These are phyloP conservation scores for Amblyornis subalaris DNA, from an alignment of 2,113 vertebrate species.

Conservation along the genomic window DNA sequence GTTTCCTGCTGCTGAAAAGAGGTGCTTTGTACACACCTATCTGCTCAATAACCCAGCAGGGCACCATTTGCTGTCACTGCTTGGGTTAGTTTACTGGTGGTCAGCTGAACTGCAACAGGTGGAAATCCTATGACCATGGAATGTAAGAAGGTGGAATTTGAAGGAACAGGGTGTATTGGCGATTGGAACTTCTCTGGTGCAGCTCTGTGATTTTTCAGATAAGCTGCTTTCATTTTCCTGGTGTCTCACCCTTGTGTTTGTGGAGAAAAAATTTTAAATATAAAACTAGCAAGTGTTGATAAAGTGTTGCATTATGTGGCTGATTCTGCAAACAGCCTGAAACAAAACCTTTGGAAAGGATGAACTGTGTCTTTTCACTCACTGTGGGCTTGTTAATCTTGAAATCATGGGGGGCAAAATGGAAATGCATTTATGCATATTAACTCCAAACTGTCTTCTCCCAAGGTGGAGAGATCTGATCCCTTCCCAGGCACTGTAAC, in stretches of 20 bases:
- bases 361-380: background rate
- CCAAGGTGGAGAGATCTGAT: fast-evolving
- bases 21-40: background rate
- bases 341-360: background rate
- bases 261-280: background rate
- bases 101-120: background rate
- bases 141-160: background rate
- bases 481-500: background rate
- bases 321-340: background rate
- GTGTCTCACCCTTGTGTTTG: fast-evolving
- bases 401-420: background rate
- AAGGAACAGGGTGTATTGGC: background rate
- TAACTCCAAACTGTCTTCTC: background rate
- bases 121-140: background rate
- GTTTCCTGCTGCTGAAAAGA: background rate
- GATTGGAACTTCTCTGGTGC: background rate
- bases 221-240: background rate
- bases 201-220: background rate
- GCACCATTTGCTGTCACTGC: background rate
- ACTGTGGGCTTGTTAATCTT: background rate
- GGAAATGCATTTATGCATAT: background rate
- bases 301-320: background rate
- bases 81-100: background rate
- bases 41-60: background rate
- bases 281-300: background rate